Evolutionary conservation across 2,888 invertebrate species (phyloP), one percentile per base, ranked within the genome.

Genomic region (Drosophila yooni): DNA sequence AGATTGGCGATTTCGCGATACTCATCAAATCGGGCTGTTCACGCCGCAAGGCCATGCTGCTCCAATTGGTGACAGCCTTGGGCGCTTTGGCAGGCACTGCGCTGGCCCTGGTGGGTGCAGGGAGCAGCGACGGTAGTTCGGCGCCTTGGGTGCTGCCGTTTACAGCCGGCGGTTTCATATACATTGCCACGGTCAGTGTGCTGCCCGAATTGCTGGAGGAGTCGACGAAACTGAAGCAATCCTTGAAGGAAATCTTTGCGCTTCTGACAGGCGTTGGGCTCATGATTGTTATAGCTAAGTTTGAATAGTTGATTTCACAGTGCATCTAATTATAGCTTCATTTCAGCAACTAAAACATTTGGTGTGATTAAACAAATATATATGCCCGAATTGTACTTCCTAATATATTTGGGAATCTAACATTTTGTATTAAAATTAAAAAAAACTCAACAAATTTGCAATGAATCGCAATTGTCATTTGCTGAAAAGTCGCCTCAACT

Each of bases 1-100:
- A 99, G 94, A 99, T 99, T 92, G 99, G 99, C 46, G 99, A 99
- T 93, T 99, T 99, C 94, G 99, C 99, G 18, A 99, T 99, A 92
- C 95, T 99, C 64, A 96, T 99, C 66, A 99, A 99, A 93, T 99
- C 99, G 54, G 99, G 99, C 31, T 99, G 98, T 92, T 96, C 97
- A 11, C 96, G 97, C 83, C 96, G 94, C 91, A 98, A 98, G 94
- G 99, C 99, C 0, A 99, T 99, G 96, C 93, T 97, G 90, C 94
- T 99, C 67, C 99, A 99, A 92, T 94, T 99, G 74, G 94, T 97
- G 8, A 99, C 99, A 46, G 99, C 99, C 2, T 91, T 99, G 68
- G 99, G 99, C 74, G 99, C 99, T 31, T 92, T 99, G 72, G 95
- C 97, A 72, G 99, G 99, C 79, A 99, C 98, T 48, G 94, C 97